phyloP scores from a whole-genome alignment of 2,113 vertebrate species.

The Notiomystis cincta region DNA sequence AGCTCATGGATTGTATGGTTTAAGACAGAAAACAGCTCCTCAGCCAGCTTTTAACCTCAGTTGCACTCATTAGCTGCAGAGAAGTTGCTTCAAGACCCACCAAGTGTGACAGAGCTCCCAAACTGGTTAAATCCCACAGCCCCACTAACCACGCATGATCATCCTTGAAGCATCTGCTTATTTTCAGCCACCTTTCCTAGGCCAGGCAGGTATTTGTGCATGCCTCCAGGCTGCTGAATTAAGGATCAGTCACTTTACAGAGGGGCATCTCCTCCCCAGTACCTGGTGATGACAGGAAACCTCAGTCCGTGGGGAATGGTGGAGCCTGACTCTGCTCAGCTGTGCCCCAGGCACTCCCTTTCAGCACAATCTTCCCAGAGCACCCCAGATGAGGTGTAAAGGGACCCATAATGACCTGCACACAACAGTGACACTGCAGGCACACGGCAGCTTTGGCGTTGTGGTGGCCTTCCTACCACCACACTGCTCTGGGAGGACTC shows the following conservation, averaged over 20 bases:
- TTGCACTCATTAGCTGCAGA: background rate
- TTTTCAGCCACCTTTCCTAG: background rate
- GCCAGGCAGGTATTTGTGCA: background rate
- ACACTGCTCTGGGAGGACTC: background rate
- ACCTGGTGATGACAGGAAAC: background rate
- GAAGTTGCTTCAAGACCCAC: background rate
- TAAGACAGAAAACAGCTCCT: background rate
- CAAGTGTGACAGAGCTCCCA: background rate
- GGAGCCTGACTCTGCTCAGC: background rate
- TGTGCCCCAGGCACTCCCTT: background rate
- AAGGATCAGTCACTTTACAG: background rate
- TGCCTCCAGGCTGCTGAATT: background rate
- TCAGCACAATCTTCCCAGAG: background rate
- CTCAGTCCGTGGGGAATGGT: rapidly evolving
- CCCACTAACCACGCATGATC: background rate
- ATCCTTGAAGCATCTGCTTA: background rate
- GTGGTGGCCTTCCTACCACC: background rate
- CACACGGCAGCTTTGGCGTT: background rate
- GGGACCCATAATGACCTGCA: rapidly evolving
- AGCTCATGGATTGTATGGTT: background rate
- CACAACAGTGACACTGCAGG: background rate
- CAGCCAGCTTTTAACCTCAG: background rate
- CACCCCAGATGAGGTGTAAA: background rate
- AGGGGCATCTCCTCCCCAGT: background rate
- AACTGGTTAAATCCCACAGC: background rate